Percentiles rank a stretch among this genome's conserved stretches.
phyloP scores from a whole-genome alignment of 1,140 invertebrate genomes.

The Orchesella cincta region DNA sequence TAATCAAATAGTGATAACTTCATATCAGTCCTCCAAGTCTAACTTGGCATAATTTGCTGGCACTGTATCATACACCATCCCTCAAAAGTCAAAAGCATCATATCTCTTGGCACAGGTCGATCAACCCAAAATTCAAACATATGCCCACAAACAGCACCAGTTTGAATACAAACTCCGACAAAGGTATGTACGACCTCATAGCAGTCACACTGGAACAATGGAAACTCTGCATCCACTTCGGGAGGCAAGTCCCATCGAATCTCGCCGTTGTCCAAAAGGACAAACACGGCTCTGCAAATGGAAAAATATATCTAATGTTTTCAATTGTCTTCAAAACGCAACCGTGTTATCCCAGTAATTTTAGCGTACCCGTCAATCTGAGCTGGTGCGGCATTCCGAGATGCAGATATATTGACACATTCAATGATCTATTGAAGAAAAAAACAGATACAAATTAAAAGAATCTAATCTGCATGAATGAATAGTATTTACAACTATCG shows the following conservation, averaged over 20 bases:
- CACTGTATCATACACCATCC: conserved; percentile 67
- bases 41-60: conserved; percentile 58
- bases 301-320: conserved; percentile 31
- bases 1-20: conserved; percentile 24
- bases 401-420: conserved; percentile 57
- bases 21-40: conserved; percentile 61
- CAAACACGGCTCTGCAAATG: conserved; percentile 64
- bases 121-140: conserved; percentile 68
- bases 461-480: not conserved
- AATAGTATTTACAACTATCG: too few relatives aligned
- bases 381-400: conserved; percentile 57
- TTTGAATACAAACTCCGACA: conserved; percentile 58
- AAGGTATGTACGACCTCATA: conserved; percentile 62
- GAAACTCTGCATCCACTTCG: conserved; percentile 62
- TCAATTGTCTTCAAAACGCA: not conserved
- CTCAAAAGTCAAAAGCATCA: conserved; percentile 64
- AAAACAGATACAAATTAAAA: too few relatives aligned
- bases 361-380: conserved; percentile 62
- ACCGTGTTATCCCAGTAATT: not conserved
- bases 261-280: conserved; percentile 67
- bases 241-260: conserved; percentile 63
- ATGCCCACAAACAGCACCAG: conserved; percentile 67
- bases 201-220: conserved; percentile 68
- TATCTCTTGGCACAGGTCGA: conserved; percentile 60
- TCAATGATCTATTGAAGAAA: conserved; percentile 59